These are phyloP conservation scores for Turdus rufiventris DNA, from an alignment of 2,113 vertebrate genomes.

Conservation along the genomic window DNA sequence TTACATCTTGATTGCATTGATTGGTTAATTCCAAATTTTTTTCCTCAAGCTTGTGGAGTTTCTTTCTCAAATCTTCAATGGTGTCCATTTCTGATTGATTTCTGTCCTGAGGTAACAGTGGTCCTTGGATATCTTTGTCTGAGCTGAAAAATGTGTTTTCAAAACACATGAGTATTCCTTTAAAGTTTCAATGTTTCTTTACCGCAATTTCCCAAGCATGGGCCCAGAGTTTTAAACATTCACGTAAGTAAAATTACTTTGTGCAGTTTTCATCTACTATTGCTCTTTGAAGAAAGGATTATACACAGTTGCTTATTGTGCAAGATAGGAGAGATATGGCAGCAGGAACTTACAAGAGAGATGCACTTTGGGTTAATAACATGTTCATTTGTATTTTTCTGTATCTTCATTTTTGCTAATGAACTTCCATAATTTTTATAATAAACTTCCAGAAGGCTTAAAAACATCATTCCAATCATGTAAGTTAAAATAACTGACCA, in stretches of 20 bases:
- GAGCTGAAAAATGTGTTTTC: constrained; percentile 61
- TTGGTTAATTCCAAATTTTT: constrained; percentile 74
- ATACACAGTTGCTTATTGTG: neutral
- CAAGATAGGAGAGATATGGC: neutral
- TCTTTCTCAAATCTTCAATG: constrained; percentile 71
- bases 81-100: neutral
- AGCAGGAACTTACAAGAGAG: neutral
- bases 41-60: constrained; percentile 75
- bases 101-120: neutral
- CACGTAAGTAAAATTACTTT: neutral
- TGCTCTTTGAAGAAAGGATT: neutral
- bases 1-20: constrained; percentile 79
- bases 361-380: neutral
- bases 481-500: neutral
- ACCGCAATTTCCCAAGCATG: neutral
- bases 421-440: neutral
- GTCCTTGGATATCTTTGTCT: neutral
- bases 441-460: neutral
- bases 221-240: neutral
- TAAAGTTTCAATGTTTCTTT: neutral
- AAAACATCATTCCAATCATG: neutral
- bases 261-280: neutral
- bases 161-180: neutral
- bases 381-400: neutral
- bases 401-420: neutral